These are phyloP conservation scores for Macrophya annulata DNA, from an alignment of 2,888 invertebrate species.

Conservation along the genomic window DNA sequence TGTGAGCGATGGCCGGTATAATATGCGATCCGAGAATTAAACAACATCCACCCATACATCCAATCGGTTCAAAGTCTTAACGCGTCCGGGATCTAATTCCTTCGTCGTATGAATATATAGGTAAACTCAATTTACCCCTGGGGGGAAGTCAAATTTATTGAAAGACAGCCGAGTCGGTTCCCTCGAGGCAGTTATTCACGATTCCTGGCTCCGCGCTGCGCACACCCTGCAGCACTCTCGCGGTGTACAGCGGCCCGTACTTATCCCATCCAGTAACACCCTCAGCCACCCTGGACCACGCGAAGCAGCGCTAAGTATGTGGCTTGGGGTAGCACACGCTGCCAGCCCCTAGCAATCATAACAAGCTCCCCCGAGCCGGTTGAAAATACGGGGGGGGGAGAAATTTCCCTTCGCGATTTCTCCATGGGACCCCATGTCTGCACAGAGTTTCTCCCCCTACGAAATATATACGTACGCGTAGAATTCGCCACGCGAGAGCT, in stretches of 20 bases:
- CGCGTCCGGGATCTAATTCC: slow-evolving; percentile 31
- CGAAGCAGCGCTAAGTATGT: slow-evolving; percentile 55
- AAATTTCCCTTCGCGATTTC: slow-evolving; percentile 45
- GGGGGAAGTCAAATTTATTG: slow-evolving; percentile 63
- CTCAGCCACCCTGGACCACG: slow-evolving; percentile 46
- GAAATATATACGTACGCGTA: slow-evolving; percentile 60
- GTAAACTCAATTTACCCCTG: slow-evolving; percentile 61
- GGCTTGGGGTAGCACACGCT: slow-evolving; percentile 51
- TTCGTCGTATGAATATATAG: slow-evolving; percentile 51
- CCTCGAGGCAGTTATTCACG: slow-evolving; percentile 59
- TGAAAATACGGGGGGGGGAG: slow-evolving; percentile 47
- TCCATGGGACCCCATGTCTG: slow-evolving; percentile 6
- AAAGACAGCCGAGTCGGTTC: slow-evolving; percentile 62
- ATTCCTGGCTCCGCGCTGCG: slow-evolving; percentile 60
- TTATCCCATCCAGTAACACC: slow-evolving; percentile 44
- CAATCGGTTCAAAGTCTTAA: slow-evolving; percentile 17
- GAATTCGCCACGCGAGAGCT: slow-evolving; percentile 61
- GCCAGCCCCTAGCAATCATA: slow-evolving; percentile 66
- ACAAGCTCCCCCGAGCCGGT: slow-evolving; percentile 64
- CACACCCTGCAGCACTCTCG: slow-evolving; percentile 27
- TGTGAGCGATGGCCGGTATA: background rate
- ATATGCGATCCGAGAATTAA: background rate
- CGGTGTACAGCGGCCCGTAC: slow-evolving; percentile 51
- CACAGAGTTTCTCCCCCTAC: slow-evolving; percentile 3
- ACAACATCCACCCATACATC: background rate